Evolutionary conservation across 53 echinoderm and acorn worm genomes (phyloP).

Genomic region (Luidia sarsii): DNA sequence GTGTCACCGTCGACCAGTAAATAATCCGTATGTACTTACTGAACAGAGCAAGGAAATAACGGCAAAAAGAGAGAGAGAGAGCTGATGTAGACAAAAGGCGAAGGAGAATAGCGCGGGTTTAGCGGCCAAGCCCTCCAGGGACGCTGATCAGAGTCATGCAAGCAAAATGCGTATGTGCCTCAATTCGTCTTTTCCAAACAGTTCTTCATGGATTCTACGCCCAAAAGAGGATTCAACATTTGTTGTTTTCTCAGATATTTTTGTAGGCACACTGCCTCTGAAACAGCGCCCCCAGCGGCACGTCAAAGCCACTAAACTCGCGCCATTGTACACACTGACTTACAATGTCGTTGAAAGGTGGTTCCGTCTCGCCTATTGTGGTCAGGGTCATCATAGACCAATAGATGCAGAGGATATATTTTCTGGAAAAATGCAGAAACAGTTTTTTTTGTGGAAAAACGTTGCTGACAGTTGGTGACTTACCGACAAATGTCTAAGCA

Average conservation of each 20-base stretch:
- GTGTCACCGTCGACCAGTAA: constrained; percentile 93
- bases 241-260: neutral
- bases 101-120: neutral
- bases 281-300: constrained; percentile 32
- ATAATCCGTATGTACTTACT: constrained; percentile 96
- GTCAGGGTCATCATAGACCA: constrained; percentile 73
- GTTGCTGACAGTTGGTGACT: too few species aligned
- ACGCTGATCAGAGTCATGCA: constrained; percentile 34
- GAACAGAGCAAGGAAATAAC: constrained; percentile 38
- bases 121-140: neutral
- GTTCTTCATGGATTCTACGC: too few species aligned
- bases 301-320: neutral
- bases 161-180: too few species aligned
- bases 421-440: constrained; percentile 63
- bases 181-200: too few species aligned
- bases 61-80: constrained; percentile 20
- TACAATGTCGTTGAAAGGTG: constrained; percentile 66
- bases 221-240: too few species aligned
- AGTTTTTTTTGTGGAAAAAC: constrained; percentile 26
- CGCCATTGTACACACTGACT: constrained; percentile 36
- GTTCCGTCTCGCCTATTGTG: constrained; percentile 68
- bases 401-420: constrained; percentile 70
- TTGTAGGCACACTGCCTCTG: neutral
- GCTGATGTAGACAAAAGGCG: too few species aligned
- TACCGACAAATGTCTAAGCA: too few species aligned